phyloP scores from a whole-genome alignment of 2,888 invertebrate genomes.

The Pasiphila rectangulata region DNA sequence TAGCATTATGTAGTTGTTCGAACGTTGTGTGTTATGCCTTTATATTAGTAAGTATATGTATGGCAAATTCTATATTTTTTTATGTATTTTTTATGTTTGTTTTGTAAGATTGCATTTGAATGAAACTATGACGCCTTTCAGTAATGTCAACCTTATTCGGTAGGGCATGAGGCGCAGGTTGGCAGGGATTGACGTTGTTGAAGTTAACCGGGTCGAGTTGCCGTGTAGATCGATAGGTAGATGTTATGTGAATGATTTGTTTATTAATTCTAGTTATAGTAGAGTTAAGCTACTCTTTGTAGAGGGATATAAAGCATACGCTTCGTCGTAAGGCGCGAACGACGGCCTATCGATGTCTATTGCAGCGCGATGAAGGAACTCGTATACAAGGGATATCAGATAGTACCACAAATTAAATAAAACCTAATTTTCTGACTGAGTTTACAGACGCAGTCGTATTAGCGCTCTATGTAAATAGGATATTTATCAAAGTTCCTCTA shows the following conservation, averaged over 20 bases:
- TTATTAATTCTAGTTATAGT: constrained; percentile 41
- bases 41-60: constrained; percentile 57
- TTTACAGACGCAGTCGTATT: no score
- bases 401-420: no score
- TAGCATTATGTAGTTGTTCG: constrained; percentile 58
- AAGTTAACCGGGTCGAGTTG: constrained; percentile 41
- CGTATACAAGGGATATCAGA: constrained; percentile 1
- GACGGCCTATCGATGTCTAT: constrained; percentile 33
- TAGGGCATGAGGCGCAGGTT: constrained; percentile 35
- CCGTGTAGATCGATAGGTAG: constrained; percentile 71
- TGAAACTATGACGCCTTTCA: constrained; percentile 38
- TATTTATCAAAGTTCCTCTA: not conserved
- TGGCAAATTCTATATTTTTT: constrained; percentile 46
- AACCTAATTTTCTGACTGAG: no score
- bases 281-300: constrained; percentile 53
- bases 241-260: constrained; percentile 67
- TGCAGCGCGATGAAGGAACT: constrained; percentile 47
- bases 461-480: not conserved
- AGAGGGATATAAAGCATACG: constrained; percentile 49
- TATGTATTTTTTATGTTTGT: constrained; percentile 35
- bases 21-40: constrained; percentile 65
- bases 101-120: constrained; percentile 53
- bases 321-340: constrained; percentile 45
- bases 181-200: constrained; percentile 40
- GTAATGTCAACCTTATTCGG: constrained; percentile 36